Conservation (phyloP, 2,888 invertebrate species). For the Eupsilia transversa region DNA sequence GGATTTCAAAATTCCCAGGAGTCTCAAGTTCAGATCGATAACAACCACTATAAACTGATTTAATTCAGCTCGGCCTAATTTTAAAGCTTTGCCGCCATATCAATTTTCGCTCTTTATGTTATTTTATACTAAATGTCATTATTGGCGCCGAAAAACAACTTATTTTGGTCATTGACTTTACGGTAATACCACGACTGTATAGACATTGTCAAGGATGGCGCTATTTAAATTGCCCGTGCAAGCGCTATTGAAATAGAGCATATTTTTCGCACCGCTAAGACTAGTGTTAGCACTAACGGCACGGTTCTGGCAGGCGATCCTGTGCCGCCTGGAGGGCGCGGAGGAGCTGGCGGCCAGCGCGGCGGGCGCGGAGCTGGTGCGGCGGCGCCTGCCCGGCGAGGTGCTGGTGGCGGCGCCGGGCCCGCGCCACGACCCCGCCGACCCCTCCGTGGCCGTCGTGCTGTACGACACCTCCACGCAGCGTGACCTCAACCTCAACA, state of each 20-base stretch:
- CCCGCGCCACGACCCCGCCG: slow-evolving; percentile 84
- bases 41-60: not conserved
- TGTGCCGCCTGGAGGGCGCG: slow-evolving; percentile 92
- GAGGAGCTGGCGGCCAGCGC: slow-evolving; percentile 90
- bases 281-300: not conserved
- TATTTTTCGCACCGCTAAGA: not conserved
- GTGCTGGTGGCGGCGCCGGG: slow-evolving; percentile 91
- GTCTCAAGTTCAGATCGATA: too few relatives aligned
- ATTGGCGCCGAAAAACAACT: not conserved
- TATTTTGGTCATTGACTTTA: not conserved
- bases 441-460: slow-evolving; percentile 89
- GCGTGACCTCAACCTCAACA: slow-evolving; percentile 92
- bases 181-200: not conserved
- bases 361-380: slow-evolving; percentile 78
- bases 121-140: not conserved
- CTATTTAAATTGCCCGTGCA: not conserved
- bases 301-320: slow-evolving; percentile 89
- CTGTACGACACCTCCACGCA: slow-evolving; percentile 92
- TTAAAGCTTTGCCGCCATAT: not conserved
- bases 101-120: not conserved
- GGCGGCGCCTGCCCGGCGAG: slow-evolving; percentile 85
- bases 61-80: too few relatives aligned
- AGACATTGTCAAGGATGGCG: not conserved
- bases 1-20: too few relatives aligned
- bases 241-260: not conserved